phyloP scores from a whole-genome alignment of 2,797 vertebrate genomes.

The Pipistrellus pipistrellus region DNA sequence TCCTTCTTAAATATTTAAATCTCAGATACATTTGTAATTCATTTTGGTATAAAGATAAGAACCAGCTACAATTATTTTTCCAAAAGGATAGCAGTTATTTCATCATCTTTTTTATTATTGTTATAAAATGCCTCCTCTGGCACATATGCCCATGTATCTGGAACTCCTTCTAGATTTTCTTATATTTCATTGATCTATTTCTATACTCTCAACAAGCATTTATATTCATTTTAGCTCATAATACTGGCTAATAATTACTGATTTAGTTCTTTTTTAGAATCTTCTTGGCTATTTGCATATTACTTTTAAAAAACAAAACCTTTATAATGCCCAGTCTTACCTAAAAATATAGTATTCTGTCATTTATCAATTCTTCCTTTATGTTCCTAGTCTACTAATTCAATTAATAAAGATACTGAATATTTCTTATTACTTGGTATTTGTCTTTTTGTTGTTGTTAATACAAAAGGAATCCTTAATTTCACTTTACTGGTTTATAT shows the following conservation, averaged over 20 bases:
- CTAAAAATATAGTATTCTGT: not conserved
- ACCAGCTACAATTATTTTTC: slow-evolving; percentile 12
- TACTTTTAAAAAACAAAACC: not conserved
- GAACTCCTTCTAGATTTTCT: not conserved
- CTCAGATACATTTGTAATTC: not conserved
- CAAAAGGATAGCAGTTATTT: not conserved
- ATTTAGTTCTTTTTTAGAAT: not conserved
- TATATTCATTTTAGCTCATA: not conserved
- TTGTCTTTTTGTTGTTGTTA: not conserved
- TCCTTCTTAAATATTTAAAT: slow-evolving; percentile 50
- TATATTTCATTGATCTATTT: not conserved
- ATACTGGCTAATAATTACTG: not conserved
- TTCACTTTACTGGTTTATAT: slow-evolving; percentile 4
- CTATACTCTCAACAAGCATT: not conserved
- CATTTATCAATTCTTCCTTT: slow-evolving; percentile 29
- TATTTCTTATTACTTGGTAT: slow-evolving; percentile 1
- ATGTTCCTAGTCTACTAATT: slow-evolving; percentile 19
- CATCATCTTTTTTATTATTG: not conserved
- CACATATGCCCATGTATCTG: not conserved
- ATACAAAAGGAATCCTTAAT: not conserved
- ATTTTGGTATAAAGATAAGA: not conserved
- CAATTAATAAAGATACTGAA: not conserved
- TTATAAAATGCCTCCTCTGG: not conserved
- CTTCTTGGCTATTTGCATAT: not conserved
- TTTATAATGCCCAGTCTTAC: not conserved